A percentile compares a stretch with the other conserved stretches of the same genome.
These are phyloP conservation scores for Ciconia maguari DNA, from an alignment of 2,113 vertebrate genomes.

Conservation along the genomic window DNA sequence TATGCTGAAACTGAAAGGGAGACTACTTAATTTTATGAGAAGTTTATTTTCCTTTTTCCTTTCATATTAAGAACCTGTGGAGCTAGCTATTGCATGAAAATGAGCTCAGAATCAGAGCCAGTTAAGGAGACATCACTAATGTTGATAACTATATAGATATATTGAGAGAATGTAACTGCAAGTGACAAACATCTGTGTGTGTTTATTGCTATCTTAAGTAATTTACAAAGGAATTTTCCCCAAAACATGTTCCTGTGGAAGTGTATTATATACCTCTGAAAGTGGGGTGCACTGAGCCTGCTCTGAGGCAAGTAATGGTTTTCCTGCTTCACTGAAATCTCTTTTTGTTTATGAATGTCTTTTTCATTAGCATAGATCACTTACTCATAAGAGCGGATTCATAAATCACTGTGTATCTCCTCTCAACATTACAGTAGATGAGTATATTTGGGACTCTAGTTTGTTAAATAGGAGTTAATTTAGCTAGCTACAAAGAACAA, in stretches of 20 bases:
- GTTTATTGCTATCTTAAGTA: background rate
- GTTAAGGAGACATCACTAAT: background rate
- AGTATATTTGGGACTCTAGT: background rate
- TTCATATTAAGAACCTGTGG: background rate
- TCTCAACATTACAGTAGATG: background rate
- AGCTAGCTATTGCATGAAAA: background rate
- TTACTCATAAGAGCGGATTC: rapidly evolving
- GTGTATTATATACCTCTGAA: background rate
- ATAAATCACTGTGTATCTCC: background rate
- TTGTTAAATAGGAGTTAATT: background rate
- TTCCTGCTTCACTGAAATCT: background rate
- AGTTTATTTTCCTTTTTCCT: background rate
- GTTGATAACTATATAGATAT: background rate
- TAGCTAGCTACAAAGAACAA: background rate
- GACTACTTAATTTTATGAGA: background rate
- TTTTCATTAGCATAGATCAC: background rate
- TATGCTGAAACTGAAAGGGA: background rate
- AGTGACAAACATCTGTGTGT: background rate
- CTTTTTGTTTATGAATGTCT: background rate
- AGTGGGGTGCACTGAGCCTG: background rate
- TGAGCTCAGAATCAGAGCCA: background rate
- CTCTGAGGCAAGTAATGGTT: background rate
- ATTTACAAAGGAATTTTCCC: background rate
- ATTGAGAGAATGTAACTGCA: background rate
- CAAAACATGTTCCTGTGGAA: background rate